Evolutionary conservation across 2,888 invertebrate genomes (phyloP).

Genomic region (Dolomedes plantarius): DNA sequence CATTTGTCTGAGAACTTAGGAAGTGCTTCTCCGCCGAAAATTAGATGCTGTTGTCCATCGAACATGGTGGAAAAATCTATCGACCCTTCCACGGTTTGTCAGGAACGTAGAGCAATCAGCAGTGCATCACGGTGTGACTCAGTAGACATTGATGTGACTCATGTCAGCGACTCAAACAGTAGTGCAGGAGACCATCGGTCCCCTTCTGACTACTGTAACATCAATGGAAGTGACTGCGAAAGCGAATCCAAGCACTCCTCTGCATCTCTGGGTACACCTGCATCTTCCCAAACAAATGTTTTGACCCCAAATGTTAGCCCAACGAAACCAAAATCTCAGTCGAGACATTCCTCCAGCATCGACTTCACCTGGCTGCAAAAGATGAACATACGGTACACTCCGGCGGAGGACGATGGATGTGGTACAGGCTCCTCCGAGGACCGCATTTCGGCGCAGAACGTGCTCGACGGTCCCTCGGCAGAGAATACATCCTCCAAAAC

Average conservation of each 20-base stretch:
- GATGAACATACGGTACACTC: constrained; percentile 53
- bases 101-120: too few species aligned
- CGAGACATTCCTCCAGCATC: not conserved
- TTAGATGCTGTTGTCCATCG: too few species aligned
- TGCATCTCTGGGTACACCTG: not conserved
- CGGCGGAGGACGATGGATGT: not conserved
- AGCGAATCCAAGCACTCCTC: not conserved
- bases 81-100: too few species aligned
- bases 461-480: not conserved
- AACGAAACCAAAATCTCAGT: not conserved
- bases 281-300: not conserved
- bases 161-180: too few species aligned
- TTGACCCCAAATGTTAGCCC: not conserved
- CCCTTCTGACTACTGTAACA: too few species aligned
- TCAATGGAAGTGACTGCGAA: not conserved
- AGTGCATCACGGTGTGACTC: too few species aligned
- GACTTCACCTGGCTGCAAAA: constrained; percentile 52
- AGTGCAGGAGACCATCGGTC: too few species aligned
- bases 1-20: too few species aligned
- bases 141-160: too few species aligned
- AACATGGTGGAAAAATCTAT: too few species aligned
- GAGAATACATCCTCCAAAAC: not conserved
- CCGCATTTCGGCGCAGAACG: not conserved
- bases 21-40: too few species aligned
- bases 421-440: not conserved